phyloP scores from a whole-genome alignment of 2,113 vertebrate species.

The Paedocypris sp. region DNA sequence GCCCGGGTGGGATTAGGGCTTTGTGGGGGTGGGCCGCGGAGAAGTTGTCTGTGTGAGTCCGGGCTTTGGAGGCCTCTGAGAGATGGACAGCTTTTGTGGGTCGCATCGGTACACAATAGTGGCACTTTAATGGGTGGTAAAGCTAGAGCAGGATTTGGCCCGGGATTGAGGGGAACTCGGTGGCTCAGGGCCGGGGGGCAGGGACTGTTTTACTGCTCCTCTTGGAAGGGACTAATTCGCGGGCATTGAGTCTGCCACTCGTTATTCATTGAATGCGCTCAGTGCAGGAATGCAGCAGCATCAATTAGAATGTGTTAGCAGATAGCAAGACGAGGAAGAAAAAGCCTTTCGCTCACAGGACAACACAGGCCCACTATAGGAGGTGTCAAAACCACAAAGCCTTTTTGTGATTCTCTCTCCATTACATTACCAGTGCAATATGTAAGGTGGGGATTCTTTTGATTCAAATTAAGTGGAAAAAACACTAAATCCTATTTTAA shows the following conservation, averaged over 20 bases:
- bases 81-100: conserved; percentile 99
- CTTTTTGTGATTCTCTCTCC: conserved; percentile 84
- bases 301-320: conserved; percentile 99
- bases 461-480: conserved; percentile 98
- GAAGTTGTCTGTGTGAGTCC: conserved; percentile 86
- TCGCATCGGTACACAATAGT: conserved; percentile 83
- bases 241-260: conserved; percentile 70
- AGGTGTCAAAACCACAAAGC: conserved; percentile 92
- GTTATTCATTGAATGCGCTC: conserved; percentile 95
- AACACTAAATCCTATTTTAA: conserved; percentile 98
- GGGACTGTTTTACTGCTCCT: conserved; percentile 65
- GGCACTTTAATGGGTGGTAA: conserved; percentile 91
- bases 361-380: conserved; percentile 77
- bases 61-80: conserved; percentile 80
- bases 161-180: conserved; percentile 51
- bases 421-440: conserved; percentile 95
- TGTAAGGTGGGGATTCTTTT: conserved; percentile 99
- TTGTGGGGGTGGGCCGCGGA: conserved; percentile 42
- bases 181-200: conserved; percentile 47
- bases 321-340: conserved; percentile 84
- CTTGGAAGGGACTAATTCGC: conserved; percentile 68
- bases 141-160: conserved; percentile 70
- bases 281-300: conserved; percentile 91
- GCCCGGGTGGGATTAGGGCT: conserved; percentile 30
- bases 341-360: conserved; percentile 82